Evolutionary conservation across 2,888 invertebrate species (phyloP), one percentile per base, ranked within the genome.

Genomic region (Opisthograptis luteolata): DNA sequence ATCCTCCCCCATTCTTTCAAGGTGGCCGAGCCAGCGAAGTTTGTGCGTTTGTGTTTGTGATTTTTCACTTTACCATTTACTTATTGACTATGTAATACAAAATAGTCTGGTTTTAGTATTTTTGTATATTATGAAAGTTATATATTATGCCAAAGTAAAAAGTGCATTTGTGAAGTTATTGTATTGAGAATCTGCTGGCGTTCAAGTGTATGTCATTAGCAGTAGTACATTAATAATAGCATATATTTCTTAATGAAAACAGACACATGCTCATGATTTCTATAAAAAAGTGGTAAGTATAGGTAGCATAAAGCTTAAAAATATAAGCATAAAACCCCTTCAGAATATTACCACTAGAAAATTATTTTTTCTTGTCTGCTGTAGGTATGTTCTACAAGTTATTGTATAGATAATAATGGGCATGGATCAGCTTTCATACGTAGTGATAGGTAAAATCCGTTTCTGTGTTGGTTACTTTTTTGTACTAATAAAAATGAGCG

Each of bases 141-240:
- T 68, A 77, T 69, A 71, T 84, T 81, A n/a, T n/a, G 84, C 88
- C 89, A 88, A 88, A 89, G 87, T 78, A 68, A 48, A 73, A 71
- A 62, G 65, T 82, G 86, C 84, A 87, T 87, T 88, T 87, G 70
- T 84, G 76, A 77, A 79, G 67, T 43, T 39, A 14, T 39, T 24
- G 2, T 27, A 76, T 72, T 70, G 55, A 66, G 46, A 40, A 49
- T 64, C 79, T 86, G 82, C 86, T 87, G 87, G 81, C 81, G 64
- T 58, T 64, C 74, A 74, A 77, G 76, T 70, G 41, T 68, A 24
- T 51, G 51, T 64, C 53, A 57, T 70, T 75, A 78, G 75, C 61
- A 60, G 62, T 69, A 78, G 44, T 76, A 67, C 60, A 66, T 68
- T 60, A 17, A 68, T 67, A 66, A 66, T 76, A 82, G 78, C 81